phyloP scores from a whole-genome alignment of 2,797 vertebrate genomes.

The Poecilia gillii region DNA sequence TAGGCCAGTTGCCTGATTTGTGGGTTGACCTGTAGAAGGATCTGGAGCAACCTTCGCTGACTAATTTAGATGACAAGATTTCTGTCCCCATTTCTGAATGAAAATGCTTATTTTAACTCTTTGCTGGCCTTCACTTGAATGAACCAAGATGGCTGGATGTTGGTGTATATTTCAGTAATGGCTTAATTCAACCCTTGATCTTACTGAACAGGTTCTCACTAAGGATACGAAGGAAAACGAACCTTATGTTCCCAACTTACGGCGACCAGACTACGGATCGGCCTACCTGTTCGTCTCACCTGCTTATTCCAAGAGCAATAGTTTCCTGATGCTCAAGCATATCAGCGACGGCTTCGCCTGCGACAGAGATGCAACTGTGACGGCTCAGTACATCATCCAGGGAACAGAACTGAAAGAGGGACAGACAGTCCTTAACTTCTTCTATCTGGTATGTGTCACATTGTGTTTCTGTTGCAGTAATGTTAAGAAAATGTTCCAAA shows the following conservation, averaged over 20 bases:
- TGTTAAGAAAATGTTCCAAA: not conserved
- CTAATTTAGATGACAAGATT: not conserved
- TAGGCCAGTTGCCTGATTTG: not conserved
- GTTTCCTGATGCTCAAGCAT: constrained; percentile 82
- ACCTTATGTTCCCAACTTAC: accelerated
- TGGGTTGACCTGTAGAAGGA: not conserved
- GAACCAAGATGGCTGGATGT: not conserved
- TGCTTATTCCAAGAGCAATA: constrained; percentile 86
- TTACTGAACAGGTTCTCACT: constrained; percentile 65
- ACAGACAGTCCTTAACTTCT: constrained; percentile 75
- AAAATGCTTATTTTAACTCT: not conserved
- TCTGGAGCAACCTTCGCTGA: not conserved
- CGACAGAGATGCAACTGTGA: constrained; percentile 53
- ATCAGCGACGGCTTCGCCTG: constrained; percentile 73
- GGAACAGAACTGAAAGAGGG: constrained; percentile 67
- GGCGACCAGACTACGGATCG: constrained; percentile 38
- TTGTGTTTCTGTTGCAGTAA: not conserved
- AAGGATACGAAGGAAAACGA: not conserved
- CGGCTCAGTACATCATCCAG: constrained; percentile 79
- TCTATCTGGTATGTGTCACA: constrained; percentile 79
- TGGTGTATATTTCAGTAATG: not conserved
- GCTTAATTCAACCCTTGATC: constrained; percentile 11
- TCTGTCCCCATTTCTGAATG: not conserved
- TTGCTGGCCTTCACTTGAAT: not conserved
- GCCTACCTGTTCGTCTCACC: constrained; percentile 30